Evolutionary conservation across 2,113 vertebrate species (phyloP).

Genomic region (Dipodomys ordii): DNA sequence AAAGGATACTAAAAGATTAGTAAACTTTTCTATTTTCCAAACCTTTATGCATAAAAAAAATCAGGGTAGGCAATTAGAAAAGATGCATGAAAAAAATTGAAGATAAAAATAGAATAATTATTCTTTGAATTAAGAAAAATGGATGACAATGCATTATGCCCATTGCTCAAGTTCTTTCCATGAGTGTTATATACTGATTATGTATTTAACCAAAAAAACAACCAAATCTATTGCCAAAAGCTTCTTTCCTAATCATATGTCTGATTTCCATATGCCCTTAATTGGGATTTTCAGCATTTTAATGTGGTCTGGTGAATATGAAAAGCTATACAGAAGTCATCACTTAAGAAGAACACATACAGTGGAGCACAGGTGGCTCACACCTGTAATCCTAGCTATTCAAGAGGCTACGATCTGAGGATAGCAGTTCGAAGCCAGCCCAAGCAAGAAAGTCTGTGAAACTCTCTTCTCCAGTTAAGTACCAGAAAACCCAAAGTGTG

Average conservation of each 20-base stretch:
- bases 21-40: background rate
- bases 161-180: background rate
- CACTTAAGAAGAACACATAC: background rate
- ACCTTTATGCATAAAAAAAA: background rate
- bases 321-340: background rate
- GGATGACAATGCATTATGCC: background rate
- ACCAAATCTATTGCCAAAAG: background rate
- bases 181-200: background rate
- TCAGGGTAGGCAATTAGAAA: background rate
- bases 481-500: no score
- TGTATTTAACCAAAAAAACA: background rate
- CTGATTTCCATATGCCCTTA: background rate
- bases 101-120: background rate
- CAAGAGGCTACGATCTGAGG: no score
- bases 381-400: no score
- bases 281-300: background rate
- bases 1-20: background rate
- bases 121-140: background rate
- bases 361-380: no score
- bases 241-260: conserved; percentile 6
- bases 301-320: background rate
- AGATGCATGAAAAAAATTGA: background rate
- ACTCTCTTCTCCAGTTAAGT: no score
- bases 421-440: no score
- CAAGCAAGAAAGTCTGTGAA: no score